Conservation (phyloP, 2,797 vertebrate species). For the Ptychadena robeensis region DNA sequence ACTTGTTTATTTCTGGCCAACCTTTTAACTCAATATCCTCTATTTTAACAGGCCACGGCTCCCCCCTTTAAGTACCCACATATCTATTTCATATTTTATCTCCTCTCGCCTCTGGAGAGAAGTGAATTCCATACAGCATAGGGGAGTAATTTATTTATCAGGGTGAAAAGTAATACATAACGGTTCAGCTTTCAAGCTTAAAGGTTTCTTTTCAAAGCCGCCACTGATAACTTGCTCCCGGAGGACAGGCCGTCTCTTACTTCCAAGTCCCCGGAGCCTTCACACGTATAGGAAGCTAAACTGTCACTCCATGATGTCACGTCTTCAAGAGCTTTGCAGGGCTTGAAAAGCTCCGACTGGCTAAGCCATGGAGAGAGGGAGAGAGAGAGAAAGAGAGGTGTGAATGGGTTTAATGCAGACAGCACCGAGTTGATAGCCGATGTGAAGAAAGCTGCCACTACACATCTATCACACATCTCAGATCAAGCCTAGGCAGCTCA, state of each 20-base stretch:
- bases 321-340: conserved; percentile 36
- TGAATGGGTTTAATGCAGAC: conserved; percentile 74
- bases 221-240: conserved; percentile 45
- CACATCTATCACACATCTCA: conserved; percentile 61
- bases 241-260: conserved; percentile 32
- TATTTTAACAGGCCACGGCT: neutral
- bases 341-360: conserved; percentile 69
- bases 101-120: conserved; percentile 1
- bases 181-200: conserved; percentile 34
- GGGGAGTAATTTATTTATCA: conserved; percentile 28
- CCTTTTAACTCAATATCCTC: neutral
- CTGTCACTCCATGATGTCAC: conserved; percentile 79
- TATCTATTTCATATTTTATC: neutral
- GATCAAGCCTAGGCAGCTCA: conserved; percentile 60
- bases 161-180: conserved; percentile 45
- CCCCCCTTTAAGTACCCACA: neutral
- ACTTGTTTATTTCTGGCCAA: no score
- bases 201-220: conserved; percentile 38
- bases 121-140: neutral
- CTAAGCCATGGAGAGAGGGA: conserved; percentile 74
- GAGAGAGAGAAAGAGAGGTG: conserved; percentile 73
- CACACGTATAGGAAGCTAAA: conserved; percentile 68
- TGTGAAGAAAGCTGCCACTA: conserved; percentile 64
- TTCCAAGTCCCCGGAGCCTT: conserved; percentile 36
- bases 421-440: conserved; percentile 71